A percentile compares a stretch with the other conserved stretches of the same genome.
Conservation (phyloP, 2,113 vertebrate genomes). For the Gracilinanus agilis region DNA sequence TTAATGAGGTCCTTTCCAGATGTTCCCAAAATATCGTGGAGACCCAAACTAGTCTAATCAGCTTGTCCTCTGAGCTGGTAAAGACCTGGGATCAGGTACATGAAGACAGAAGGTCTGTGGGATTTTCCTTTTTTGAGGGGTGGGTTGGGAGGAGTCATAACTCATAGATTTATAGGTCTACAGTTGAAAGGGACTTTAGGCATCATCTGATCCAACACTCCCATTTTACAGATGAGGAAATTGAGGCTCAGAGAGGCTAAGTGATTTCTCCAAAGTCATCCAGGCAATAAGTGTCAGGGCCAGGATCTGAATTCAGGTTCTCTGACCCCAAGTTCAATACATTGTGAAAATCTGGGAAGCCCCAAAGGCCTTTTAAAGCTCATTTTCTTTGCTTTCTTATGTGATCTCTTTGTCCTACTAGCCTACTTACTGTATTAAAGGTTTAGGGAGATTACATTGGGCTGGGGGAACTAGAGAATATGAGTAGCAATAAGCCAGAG, state of each 20-base stretch:
- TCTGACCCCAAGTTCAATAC: neutral
- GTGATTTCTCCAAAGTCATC: neutral
- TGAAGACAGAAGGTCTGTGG: conserved; percentile 83
- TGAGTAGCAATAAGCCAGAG: neutral
- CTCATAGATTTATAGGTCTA: neutral
- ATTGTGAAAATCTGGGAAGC: neutral
- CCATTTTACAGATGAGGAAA: neutral
- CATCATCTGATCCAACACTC: neutral
- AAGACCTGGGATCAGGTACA: conserved; percentile 79
- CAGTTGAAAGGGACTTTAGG: neutral
- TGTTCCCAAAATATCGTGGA: conserved; percentile 80
- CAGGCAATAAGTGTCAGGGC: neutral
- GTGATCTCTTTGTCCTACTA: neutral
- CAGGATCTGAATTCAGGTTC: neutral
- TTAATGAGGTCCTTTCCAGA: conserved; percentile 80
- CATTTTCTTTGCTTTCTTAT: neutral
- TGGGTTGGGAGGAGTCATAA: neutral
- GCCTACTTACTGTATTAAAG: neutral
- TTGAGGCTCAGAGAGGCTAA: neutral
- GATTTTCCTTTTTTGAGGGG: conserved; percentile 36
- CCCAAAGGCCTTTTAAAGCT: neutral
- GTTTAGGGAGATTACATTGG: neutral
- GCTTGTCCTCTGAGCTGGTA: conserved; percentile 72
- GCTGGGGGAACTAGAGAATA: neutral
- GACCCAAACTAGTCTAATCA: conserved; percentile 59